Conservation (phyloP, 2,888 invertebrate genomes). For the Cheilosia scutellata region DNA sequence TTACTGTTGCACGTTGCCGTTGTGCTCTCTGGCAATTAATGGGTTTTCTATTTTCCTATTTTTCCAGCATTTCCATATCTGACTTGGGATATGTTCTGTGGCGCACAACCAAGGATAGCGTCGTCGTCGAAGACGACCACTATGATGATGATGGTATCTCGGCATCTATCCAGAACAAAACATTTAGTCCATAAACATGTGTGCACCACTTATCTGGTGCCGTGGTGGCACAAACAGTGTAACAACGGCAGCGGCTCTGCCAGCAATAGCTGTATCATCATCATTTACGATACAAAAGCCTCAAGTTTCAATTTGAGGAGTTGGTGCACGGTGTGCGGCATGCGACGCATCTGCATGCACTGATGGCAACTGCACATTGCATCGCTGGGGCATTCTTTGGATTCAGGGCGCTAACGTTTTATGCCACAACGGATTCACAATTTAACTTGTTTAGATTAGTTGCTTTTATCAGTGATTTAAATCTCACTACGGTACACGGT, state of each 20-base stretch:
- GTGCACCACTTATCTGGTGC: constrained; percentile 75
- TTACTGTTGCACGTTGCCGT: constrained; percentile 66
- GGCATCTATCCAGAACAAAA: constrained; percentile 74
- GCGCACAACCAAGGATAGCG: constrained; percentile 59
- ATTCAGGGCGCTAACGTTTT: constrained; percentile 76
- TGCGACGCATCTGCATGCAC: constrained; percentile 64
- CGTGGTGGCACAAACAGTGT: constrained; percentile 72
- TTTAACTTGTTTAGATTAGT: constrained; percentile 75
- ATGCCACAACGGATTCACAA: constrained; percentile 74
- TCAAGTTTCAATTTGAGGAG: constrained; percentile 73
- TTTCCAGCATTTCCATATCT: constrained; percentile 68
- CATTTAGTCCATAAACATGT: constrained; percentile 76
- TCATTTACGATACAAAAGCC: constrained; percentile 72
- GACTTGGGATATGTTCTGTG: constrained; percentile 46
- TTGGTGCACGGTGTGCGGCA: constrained; percentile 35
- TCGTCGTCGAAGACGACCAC: constrained; percentile 12
- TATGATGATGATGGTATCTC: constrained; percentile 69
- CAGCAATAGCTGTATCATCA: constrained; percentile 72
- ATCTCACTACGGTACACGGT: constrained; percentile 70
- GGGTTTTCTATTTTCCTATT: constrained; percentile 74
- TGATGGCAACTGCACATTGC: constrained; percentile 62
- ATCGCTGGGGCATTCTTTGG: constrained; percentile 68
- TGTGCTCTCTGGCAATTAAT: constrained; percentile 73
- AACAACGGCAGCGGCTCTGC: constrained; percentile 58
- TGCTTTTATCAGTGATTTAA: constrained; percentile 73